Evolutionary conservation across 2,113 vertebrate genomes (phyloP).

Genomic region (Lycaon pictus): DNA sequence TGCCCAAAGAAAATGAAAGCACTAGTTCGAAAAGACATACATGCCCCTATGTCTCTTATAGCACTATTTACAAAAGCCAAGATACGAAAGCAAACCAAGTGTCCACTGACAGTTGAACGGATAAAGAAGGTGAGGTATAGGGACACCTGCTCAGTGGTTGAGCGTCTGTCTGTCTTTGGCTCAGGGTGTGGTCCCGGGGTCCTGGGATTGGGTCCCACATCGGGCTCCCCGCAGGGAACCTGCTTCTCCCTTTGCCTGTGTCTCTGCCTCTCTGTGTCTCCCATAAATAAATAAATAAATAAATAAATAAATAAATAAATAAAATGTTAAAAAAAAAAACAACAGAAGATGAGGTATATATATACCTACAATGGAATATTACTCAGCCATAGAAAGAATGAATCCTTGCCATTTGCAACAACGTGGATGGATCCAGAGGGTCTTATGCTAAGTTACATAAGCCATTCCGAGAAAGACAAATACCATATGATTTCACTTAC

Average conservation of each 20-base stretch:
- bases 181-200: too few relatives aligned
- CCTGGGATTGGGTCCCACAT: too few relatives aligned
- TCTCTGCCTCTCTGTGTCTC: too few relatives aligned
- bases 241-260: too few relatives aligned
- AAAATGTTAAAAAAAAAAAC: too few relatives aligned
- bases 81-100: background rate
- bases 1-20: background rate
- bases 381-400: background rate
- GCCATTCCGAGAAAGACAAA: background rate
- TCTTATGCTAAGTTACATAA: background rate
- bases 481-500: background rate
- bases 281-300: too few relatives aligned
- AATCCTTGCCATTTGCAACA: background rate
- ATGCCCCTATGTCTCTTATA: background rate
- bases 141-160: too few relatives aligned
- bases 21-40: background rate
- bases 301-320: too few relatives aligned
- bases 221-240: too few relatives aligned
- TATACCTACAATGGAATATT: background rate
- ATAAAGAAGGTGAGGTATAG: background rate
- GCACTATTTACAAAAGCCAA: background rate
- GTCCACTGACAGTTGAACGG: background rate
- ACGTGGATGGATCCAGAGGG: background rate
- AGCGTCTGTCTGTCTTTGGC: too few relatives aligned
- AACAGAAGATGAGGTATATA: background rate